Evolutionary conservation across 2,797 vertebrate genomes (phyloP), one percentile per base, ranked within the genome.

Genomic region (Periophthalmus magnuspinnatus): DNA sequence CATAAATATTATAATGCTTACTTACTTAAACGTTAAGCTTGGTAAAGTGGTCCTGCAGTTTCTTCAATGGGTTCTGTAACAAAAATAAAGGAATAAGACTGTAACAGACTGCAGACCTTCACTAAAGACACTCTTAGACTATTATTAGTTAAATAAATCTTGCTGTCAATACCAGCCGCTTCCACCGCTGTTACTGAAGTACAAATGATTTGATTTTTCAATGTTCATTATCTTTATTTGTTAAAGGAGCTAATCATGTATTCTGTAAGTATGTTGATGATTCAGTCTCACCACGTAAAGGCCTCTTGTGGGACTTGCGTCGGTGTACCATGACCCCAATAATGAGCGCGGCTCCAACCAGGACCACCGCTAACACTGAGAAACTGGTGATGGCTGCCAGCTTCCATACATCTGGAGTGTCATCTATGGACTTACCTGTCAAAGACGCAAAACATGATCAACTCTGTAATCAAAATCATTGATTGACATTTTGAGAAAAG

Each of bases 41-140:
- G 92, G 88, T 93, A 94, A 79, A 94, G 93, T 59, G 94, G 94
- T 82, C 94, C 94, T 5, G 93, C 92, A 0, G 94, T 95, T 81
- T 95, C 94, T 72, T 95, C 94, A 32, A 95, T 94, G 16, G 94
- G 94, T 82, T 94, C 94, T 95, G 89, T 41, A 70, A 67, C 2
- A 54, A 69, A 52, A 41, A 66, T 19, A 76, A 47, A 11, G 6
- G 8, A 72, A 1, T 67, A 10, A 36, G 28, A 58, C 28, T 6
- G 24, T 4, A 13, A 5, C 10, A 5, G 21, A 38, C 19, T 36
- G 59, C 32, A 38, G 8, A 8, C 9, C 5, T 67, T 54, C 0
- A 45, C 41, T 16, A 36, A 60, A 58, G 28, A 52, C 50, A 32
- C 14, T 34, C 33, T 19, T 17, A n/a, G 38, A 65, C 54, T 24